Conservation (phyloP, 2,797 vertebrate genomes). For the Clarias fuscus region DNA sequence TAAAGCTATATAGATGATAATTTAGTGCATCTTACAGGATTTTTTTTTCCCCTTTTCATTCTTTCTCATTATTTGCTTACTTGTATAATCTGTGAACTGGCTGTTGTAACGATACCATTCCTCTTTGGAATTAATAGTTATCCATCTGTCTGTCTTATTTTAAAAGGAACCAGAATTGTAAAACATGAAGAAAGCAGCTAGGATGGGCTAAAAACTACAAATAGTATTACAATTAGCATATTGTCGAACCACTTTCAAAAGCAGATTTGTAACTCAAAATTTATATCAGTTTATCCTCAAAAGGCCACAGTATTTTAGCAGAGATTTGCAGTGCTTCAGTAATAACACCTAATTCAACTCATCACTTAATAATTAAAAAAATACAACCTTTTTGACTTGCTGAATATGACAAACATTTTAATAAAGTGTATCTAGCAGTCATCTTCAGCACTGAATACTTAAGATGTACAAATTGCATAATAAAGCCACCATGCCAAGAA, state of each 20-base stretch:
- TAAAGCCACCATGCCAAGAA: neutral
- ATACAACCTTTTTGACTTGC: neutral
- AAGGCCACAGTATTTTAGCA: neutral
- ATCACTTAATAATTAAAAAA: neutral
- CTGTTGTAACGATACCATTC: no score
- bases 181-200: neutral
- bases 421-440: neutral
- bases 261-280: neutral
- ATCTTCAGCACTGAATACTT: neutral
- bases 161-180: neutral
- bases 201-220: neutral
- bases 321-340: neutral
- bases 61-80: no score
- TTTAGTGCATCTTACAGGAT: no score
- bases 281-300: neutral
- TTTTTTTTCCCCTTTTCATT: no score
- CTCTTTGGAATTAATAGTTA: no score
- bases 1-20: no score
- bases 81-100: no score
- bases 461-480: neutral
- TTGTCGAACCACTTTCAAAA: neutral
- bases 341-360: neutral
- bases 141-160: neutral
- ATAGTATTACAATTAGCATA: neutral
- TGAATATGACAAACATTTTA: neutral